These are phyloP conservation scores for Oncorhynchus tshawytscha DNA, from an alignment of 2,113 vertebrate species.

Conservation along the genomic window DNA sequence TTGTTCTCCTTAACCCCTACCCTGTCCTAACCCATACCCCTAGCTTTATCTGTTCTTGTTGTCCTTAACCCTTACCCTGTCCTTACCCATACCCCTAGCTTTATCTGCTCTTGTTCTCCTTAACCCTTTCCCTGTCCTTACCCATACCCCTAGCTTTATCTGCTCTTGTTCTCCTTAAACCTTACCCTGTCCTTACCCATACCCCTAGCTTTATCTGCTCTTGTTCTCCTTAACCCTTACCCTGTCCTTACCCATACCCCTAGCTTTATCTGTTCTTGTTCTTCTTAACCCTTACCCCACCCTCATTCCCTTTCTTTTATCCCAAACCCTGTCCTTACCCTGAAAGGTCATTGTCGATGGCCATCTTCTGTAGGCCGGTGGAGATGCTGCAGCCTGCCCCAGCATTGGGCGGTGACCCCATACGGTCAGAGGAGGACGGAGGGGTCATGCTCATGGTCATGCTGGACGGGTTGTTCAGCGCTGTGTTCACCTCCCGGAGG, in stretches of 20 bases:
- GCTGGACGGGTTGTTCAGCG: conserved; percentile 85
- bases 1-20: no score
- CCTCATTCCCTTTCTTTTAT: no score
- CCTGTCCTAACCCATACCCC: no score
- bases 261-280: not conserved
- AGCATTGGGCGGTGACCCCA: conserved; percentile 75
- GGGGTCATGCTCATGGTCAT: conserved; percentile 61
- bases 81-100: not conserved
- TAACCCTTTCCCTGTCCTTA: no score
- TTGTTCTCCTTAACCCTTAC: not conserved
- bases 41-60: no score
- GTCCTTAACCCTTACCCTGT: no score
- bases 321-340: conserved; percentile 78
- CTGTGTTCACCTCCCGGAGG: conserved; percentile 87
- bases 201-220: no score
- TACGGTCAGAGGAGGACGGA: conserved; percentile 69
- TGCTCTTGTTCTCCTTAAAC: no score
- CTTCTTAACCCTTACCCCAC: not conserved
- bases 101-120: not conserved
- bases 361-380: conserved; percentile 92
- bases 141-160: no score
- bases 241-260: not conserved
- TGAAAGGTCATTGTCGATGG: conserved; percentile 91
- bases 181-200: no score
- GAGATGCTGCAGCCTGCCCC: conserved; percentile 82